Percentiles rank a stretch among this genome's conserved stretches.
phyloP scores from a whole-genome alignment of 2,797 vertebrate species.

The Sebastes taczanowskii region DNA sequence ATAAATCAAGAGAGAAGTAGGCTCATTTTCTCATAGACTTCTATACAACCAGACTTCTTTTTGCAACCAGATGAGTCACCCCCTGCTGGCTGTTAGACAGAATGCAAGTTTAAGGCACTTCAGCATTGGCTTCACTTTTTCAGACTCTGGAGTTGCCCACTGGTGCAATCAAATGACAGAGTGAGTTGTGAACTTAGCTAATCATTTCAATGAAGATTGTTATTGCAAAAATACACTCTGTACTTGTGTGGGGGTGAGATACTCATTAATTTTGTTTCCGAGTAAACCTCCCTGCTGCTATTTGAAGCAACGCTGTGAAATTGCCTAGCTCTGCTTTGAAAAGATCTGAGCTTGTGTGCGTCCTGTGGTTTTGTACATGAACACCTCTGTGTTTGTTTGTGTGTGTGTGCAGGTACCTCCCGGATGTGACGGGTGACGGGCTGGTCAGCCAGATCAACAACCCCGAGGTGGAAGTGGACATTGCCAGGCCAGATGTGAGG shows the following conservation, averaged over 20 bases:
- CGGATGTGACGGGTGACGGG: conserved; percentile 84
- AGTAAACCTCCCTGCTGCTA: neutral
- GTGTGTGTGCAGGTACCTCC: conserved; percentile 82
- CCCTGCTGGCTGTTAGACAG: no score
- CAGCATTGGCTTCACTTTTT: no score
- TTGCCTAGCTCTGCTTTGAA: neutral
- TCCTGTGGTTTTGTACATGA: neutral
- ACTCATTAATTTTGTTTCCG: neutral
- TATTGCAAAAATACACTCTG: neutral
- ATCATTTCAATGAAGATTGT: neutral
- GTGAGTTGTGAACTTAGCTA: neutral
- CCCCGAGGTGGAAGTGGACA: conserved; percentile 88
- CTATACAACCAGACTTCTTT: no score
- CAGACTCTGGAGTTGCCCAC: no score
- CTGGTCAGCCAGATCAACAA: conserved; percentile 89
- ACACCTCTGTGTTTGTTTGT: neutral
- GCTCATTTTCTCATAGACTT: no score
- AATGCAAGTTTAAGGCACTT: no score
- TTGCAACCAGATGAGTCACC: no score
- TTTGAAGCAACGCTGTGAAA: neutral
- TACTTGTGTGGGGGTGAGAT: neutral
- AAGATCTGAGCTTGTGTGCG: neutral
- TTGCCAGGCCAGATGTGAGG: conserved; percentile 80
- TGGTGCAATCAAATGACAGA: no score
- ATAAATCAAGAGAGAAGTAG: no score